Base-by-base conservation (phyloP, 2,797 vertebrate genomes). In the Melanotaenia parkinsoni region DNA sequence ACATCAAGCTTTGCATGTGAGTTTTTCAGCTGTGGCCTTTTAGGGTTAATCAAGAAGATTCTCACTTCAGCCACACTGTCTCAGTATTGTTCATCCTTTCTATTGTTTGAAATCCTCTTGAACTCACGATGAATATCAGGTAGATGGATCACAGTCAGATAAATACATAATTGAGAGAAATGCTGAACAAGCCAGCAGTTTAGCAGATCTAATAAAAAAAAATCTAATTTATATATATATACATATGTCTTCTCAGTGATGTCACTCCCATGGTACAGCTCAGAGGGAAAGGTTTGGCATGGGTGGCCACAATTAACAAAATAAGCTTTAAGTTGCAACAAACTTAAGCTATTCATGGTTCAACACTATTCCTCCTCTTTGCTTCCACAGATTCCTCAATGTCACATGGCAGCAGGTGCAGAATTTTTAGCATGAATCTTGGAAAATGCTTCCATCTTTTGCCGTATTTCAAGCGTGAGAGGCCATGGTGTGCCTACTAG, bases 101-200 rank as follows among this genome's bases (percentile, higher is more conserved):
- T 26, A 24, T 51, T 51, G 47, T 51, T 51, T 11, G 0, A 3
- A 22, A 22, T 51, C n/a, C 24, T 13, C n/a, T 28, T 53, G 50
- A 51, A 51, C 51, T 54, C 12, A 26, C 26, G 4, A 13, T 54
- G 24, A 5, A 54, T 24, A 54, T 56, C 12, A 28, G 24, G 5
- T 16, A 28, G 12, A 14, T 56, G 50, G 18, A 30, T 30, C 53
- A n/a, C 26, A 22, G 10, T 63, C 6, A 6, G 35, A 38, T 59
- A 32, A 24, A 11, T 50, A 6, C 7, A 53, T 53, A 24, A n/a
- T 5, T 8, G 18, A 8, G 20, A 47, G 2, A 9, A 35, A 35
- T 35, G 50, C 47, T 50, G 22, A 67, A 58, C 30, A 43, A 71
- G 38, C 40, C 67, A 33, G 30, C 22, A 74, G 18, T 61, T 77